Percentiles rank a stretch among this genome's conserved stretches.
These are phyloP conservation scores for Heliconius erato DNA, from an alignment of 2,888 invertebrate species.

Conservation along the genomic window DNA sequence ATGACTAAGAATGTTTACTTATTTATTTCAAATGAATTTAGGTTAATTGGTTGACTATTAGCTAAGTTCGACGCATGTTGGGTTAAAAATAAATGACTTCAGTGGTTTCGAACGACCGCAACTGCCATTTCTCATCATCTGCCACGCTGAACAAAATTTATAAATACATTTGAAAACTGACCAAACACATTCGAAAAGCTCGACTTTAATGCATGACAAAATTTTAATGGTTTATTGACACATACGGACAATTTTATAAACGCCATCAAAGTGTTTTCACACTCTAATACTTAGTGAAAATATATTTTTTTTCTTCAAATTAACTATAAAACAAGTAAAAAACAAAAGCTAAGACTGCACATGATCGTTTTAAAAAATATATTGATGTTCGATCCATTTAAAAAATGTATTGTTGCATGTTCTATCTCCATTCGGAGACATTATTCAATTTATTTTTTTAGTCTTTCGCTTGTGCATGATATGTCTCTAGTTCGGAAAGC, in stretches of 20 bases:
- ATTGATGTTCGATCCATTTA: no score
- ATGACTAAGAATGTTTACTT: neutral
- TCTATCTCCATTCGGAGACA: no score
- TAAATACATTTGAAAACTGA: conserved; percentile 31
- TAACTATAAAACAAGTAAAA: no score
- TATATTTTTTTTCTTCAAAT: no score
- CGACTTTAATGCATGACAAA: conserved; percentile 7
- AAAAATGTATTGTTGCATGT: no score
- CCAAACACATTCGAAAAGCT: neutral
- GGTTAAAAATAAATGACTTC: conserved; percentile 22
- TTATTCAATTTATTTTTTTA: no score
- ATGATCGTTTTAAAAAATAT: no score
- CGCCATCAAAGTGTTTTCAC: neutral
- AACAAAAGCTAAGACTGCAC: no score
- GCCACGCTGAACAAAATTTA: conserved; percentile 40
- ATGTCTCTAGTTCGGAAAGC: no score
- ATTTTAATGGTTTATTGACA: neutral
- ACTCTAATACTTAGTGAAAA: no score
- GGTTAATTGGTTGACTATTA: neutral
- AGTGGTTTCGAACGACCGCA: conserved; percentile 22
- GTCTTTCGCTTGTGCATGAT: no score
- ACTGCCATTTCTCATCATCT: conserved; percentile 41
- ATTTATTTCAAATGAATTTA: conserved; percentile 8
- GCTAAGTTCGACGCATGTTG: conserved; percentile 1
- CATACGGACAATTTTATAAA: neutral